Evolutionary conservation across 2,797 vertebrate genomes (phyloP).

Genomic region (Pangasius djambal): DNA sequence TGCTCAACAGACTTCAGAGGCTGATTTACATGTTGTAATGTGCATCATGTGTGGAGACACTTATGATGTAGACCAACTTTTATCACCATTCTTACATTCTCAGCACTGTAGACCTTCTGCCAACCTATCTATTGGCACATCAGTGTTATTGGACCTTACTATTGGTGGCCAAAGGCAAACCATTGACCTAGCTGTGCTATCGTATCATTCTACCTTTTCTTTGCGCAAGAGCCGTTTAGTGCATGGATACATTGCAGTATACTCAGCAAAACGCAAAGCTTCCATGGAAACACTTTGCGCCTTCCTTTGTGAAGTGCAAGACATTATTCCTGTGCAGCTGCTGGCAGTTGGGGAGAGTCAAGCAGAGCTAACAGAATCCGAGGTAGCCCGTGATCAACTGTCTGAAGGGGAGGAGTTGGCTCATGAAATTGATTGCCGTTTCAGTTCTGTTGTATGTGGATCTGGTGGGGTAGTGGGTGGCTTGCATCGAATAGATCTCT

Average conservation of each 20-base stretch:
- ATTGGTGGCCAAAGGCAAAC: constrained; percentile 83
- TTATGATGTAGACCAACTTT: constrained; percentile 86
- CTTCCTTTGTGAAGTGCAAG: constrained; percentile 95
- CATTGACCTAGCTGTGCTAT: constrained; percentile 87
- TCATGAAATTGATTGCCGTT: constrained; percentile 89
- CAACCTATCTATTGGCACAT: constrained; percentile 76
- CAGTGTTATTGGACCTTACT: constrained; percentile 83
- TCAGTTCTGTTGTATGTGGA: constrained; percentile 82
- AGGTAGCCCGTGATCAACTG: constrained; percentile 86
- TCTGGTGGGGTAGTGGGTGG: constrained; percentile 81
- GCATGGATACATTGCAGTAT: constrained; percentile 92
- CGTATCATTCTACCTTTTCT: constrained; percentile 93
- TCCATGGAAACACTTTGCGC: constrained; percentile 93
- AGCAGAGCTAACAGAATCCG: constrained; percentile 82
- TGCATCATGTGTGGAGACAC: constrained; percentile 96
- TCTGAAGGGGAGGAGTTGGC: constrained; percentile 92
- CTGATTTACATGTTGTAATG: constrained; percentile 89
- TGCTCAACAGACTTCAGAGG: constrained; percentile 75
- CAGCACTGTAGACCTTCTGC: constrained; percentile 83
- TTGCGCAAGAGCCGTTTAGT: constrained; percentile 89
- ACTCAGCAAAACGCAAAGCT: constrained; percentile 88
- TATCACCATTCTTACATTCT: constrained; percentile 85
- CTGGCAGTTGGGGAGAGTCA: constrained; percentile 86
- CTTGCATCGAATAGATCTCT: constrained; percentile 88
- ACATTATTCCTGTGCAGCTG: constrained; percentile 92